Evolutionary conservation across 2,888 invertebrate species (phyloP).

Genomic region (Aporophyla nigra): DNA sequence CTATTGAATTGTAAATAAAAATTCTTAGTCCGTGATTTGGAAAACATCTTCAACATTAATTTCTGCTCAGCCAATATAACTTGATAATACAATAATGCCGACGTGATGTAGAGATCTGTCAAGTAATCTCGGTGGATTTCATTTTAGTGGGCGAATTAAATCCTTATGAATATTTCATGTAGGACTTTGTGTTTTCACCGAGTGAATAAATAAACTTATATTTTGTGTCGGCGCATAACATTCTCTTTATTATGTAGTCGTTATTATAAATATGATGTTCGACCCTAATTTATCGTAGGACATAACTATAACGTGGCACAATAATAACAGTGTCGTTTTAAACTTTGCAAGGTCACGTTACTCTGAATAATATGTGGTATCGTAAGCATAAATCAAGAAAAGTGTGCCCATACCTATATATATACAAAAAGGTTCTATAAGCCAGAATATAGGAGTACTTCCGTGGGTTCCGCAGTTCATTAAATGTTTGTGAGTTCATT

Average conservation of each 20-base stretch:
- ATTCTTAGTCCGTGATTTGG: constrained; percentile 24
- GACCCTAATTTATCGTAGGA: constrained; percentile 38
- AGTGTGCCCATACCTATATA: background rate
- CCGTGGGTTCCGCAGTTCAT: constrained; percentile 45
- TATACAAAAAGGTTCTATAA: constrained; percentile 12
- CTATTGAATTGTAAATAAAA: constrained; percentile 33
- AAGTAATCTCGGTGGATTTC: constrained; percentile 77
- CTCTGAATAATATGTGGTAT: background rate
- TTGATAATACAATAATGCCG: constrained; percentile 66
- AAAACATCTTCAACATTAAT: constrained; percentile 43
- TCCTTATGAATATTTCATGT: constrained; percentile 79
- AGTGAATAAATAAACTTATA: constrained; percentile 67
- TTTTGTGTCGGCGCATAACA: constrained; percentile 55
- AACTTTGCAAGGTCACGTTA: constrained; percentile 16
- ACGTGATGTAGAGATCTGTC: constrained; percentile 69
- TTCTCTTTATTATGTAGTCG: constrained; percentile 47
- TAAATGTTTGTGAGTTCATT: constrained; percentile 58
- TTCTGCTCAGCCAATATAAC: constrained; percentile 56
- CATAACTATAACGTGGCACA: constrained; percentile 12
- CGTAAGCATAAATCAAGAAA: constrained; percentile 15
- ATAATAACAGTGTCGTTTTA: constrained; percentile 10
- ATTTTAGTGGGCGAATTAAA: constrained; percentile 76
- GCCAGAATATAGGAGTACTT: background rate
- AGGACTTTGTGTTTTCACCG: constrained; percentile 69
- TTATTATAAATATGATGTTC: constrained; percentile 48